Evolutionary conservation across 2,888 invertebrate genomes (phyloP).

Genomic region (Harpalus rufipes): DNA sequence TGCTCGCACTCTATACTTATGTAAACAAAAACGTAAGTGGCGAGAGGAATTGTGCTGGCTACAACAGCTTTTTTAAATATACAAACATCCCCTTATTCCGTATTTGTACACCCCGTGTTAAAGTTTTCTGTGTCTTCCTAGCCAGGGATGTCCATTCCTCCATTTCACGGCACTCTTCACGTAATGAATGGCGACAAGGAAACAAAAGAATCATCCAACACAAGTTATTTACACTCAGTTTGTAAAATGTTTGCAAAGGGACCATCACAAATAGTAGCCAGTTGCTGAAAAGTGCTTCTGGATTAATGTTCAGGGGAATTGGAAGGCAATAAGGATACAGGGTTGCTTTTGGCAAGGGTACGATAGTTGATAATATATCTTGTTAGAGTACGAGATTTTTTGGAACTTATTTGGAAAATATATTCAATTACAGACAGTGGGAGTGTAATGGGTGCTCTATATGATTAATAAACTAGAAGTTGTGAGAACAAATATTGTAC

Average conservation of each 20-base stretch:
- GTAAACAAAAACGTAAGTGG: no score
- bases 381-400: not conserved
- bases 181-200: conserved; percentile 49
- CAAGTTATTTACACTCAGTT: conserved; percentile 42
- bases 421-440: not conserved
- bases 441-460: not conserved
- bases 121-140: not conserved
- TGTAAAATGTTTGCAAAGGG: conserved; percentile 38
- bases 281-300: conserved; percentile 13
- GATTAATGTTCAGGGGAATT: conserved; percentile 18
- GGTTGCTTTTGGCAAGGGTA: not conserved
- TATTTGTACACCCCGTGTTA: not conserved
- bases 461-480: not conserved
- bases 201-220: conserved; percentile 37
- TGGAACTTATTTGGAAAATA: not conserved
- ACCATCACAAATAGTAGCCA: not conserved
- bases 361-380: not conserved
- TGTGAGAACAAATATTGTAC: not conserved
- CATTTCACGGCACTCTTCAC: not conserved
- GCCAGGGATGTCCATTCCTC: conserved; percentile 16
- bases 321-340: conserved; percentile 8
- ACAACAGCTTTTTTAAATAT: no score
- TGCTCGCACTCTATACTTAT: no score
- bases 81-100: no score
- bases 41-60: no score